Evolutionary conservation across 2,113 vertebrate species (phyloP), one percentile per base, ranked within the genome.

Genomic region (Lepisosteus oculatus): DNA sequence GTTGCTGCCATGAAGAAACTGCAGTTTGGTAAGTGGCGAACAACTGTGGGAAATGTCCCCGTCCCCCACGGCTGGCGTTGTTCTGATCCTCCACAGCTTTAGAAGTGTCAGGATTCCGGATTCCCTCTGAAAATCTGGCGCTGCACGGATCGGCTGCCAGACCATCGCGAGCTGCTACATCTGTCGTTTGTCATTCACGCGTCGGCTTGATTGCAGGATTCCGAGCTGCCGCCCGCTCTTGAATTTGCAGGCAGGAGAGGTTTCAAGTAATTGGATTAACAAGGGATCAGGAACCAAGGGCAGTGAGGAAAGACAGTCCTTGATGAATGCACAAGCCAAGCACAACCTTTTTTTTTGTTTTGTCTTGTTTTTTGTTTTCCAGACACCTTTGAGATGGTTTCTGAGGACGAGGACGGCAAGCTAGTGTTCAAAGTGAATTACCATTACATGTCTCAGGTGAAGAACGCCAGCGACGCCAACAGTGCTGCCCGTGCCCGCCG

Each of bases 391-490:
- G 97, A 99, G 84, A 99, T 99, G 97, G 97, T 99, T 77, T 95
- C 96, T 43, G 97, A 99, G 87, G 97, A 99, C 4, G 96, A 98
- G 43, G 97, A 98, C 0, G 94, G 96, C n/a, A 99, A 99, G 72
- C 83, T 99, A 84, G 93, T 97, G 79, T 99, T 99, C 79, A 98
- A 98, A 89, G 93, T 99, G 14, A 99, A 96, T 91, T 98, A 99
- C 93, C 97, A 99, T 88, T 99, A 99, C 95, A 96, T 99, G 94
- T 98, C 97, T 91, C 97, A 99, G 94, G 97, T 99, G 73, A 99
- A 99, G 86, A 99, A 98, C 1, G 96, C 97, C 67, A 98, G 91
- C 1, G 97, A 99, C 0, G 94, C 95, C 4, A 97, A 98, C 88
- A 98, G 97, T 2, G 97, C 97, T 2, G 95, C 97, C 56, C 83